These are phyloP conservation scores for Luidia sarsii DNA, from an alignment of 53 echinoderm and acorn worm genomes.

Conservation along the genomic window DNA sequence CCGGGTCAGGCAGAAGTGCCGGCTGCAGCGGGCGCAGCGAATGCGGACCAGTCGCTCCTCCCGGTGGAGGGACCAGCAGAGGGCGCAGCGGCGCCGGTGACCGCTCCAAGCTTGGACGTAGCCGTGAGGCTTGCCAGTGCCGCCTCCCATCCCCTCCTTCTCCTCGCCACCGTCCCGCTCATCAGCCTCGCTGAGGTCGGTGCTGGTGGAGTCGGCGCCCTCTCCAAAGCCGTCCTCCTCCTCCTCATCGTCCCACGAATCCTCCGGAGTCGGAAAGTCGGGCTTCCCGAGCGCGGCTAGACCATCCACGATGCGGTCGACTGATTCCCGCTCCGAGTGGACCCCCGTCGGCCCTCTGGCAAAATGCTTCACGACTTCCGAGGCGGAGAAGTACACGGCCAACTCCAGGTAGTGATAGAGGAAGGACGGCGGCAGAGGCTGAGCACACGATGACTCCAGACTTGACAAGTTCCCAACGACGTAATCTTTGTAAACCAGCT, in stretches of 20 bases:
- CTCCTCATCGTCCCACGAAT: slow-evolving; percentile 9
- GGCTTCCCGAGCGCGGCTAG: slow-evolving; percentile 5
- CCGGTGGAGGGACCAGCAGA: slow-evolving; percentile 35
- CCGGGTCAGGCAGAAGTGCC: slow-evolving; percentile 30
- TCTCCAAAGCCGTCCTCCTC: background rate
- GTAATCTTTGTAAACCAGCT: slow-evolving; percentile 20
- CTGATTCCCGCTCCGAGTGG: background rate
- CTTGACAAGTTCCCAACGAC: background rate
- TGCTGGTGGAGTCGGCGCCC: background rate
- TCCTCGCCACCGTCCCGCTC: background rate
- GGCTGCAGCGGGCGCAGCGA: slow-evolving; percentile 7
- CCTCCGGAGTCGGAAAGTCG: background rate
- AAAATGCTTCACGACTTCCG: background rate
- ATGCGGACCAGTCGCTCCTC: slow-evolving; percentile 26
- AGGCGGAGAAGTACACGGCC: slow-evolving; percentile 4
- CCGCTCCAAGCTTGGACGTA: slow-evolving; percentile 22
- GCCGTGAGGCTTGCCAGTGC: background rate
- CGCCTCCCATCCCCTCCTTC: no score
- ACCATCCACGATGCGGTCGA: background rate
- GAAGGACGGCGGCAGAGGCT: slow-evolving; percentile 7
- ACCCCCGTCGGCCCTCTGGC: background rate
- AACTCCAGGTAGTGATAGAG: slow-evolving; percentile 37
- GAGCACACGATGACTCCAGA: no score
- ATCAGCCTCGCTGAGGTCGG: background rate
- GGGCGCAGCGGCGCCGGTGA: slow-evolving; percentile 23